Base-by-base conservation (phyloP, 1,140 invertebrate species). In the Drosophila simulans region DNA sequence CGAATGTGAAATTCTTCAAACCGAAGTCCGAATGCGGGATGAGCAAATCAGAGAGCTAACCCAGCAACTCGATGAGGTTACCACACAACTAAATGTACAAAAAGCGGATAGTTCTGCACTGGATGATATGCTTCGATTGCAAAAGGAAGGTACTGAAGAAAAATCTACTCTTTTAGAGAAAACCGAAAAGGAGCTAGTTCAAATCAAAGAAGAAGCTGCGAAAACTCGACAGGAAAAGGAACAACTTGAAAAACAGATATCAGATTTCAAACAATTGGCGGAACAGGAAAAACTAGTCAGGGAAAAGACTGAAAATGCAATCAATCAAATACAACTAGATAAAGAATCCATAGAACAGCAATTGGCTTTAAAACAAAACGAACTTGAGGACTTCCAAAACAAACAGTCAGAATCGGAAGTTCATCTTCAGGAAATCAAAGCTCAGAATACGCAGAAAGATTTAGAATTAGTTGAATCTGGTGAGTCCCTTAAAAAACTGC, bases 11-110 rank as follows among this genome's bases (percentile, higher is more conserved):
- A 82, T 88, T 0, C 54, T 91, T 5, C 82, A 81, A 12, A 84
- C 78, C 1, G 90, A 91, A 42, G 66, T 90, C 0, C 70, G 82
- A 20, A 68, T 79, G 49, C 76, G 86, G 0, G 83, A 90, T 51
- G 75, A 77, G 13, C 83, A 91, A 13, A 62, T 91, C 43, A 69
- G 73, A 34, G 86, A 88, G 22, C 53, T 86, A 1, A 66, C 8
- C 35, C 83, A 86, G 2, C 80, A 80, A 39, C 15, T 90, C 13
- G 76, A 82, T 10, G 90, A 90, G 27, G 46, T 92, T 1, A 90
- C 68, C 13, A 80, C 89, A 5, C 91, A 93, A 20, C 68, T 93
- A 1, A 85, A 93, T 25, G 90, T 92, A 13, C 86, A 92, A 55
- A 74, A 77, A 34, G 91, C 91, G 1, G 91, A 92, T 39, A 90